Percentiles rank a stretch among this genome's conserved stretches.
Evolutionary conservation across 2,797 vertebrate genomes (phyloP).

Genomic region (Dallia pectoralis): DNA sequence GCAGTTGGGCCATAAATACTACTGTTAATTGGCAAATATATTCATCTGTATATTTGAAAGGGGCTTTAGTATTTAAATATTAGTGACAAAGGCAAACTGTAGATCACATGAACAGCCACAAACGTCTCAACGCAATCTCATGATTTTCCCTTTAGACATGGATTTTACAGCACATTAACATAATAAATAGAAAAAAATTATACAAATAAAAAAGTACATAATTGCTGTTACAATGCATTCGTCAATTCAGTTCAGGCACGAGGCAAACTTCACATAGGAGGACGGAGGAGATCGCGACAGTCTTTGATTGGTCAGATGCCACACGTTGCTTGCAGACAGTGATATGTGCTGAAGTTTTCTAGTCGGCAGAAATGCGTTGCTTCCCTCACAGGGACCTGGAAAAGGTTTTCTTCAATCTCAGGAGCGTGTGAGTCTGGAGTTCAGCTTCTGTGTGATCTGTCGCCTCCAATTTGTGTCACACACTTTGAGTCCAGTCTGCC

Average conservation of each 20-base stretch:
- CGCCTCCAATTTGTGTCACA: constrained; percentile 87
- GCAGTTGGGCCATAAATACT: constrained; percentile 56
- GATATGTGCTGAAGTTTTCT: constrained; percentile 80
- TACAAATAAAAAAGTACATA: constrained; percentile 63
- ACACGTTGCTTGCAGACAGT: constrained; percentile 85
- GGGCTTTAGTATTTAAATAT: constrained; percentile 47
- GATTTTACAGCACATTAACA: constrained; percentile 90
- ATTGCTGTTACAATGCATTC: constrained; percentile 99
- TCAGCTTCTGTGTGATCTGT: constrained; percentile 90
- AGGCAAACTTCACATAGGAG: constrained; percentile 88
- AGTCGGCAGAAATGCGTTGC: constrained; percentile 80
- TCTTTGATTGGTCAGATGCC: constrained; percentile 99
- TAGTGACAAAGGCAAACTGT: constrained; percentile 80
- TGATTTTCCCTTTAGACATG: constrained; percentile 92
- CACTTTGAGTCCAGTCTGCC: constrained; percentile 87
- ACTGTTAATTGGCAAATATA: constrained; percentile 61
- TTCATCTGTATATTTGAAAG: constrained; percentile 52
- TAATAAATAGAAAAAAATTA: constrained; percentile 90
- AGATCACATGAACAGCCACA: constrained; percentile 83
- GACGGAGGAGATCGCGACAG: constrained; percentile 86
- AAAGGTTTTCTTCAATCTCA: constrained; percentile 76
- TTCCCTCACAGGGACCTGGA: constrained; percentile 73
- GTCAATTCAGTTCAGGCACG: constrained; percentile 99
- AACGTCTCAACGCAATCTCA: constrained; percentile 82
- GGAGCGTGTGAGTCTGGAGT: constrained; percentile 79